Conservation (phyloP, 2,888 invertebrate genomes). For the Esperia sulphurella region DNA sequence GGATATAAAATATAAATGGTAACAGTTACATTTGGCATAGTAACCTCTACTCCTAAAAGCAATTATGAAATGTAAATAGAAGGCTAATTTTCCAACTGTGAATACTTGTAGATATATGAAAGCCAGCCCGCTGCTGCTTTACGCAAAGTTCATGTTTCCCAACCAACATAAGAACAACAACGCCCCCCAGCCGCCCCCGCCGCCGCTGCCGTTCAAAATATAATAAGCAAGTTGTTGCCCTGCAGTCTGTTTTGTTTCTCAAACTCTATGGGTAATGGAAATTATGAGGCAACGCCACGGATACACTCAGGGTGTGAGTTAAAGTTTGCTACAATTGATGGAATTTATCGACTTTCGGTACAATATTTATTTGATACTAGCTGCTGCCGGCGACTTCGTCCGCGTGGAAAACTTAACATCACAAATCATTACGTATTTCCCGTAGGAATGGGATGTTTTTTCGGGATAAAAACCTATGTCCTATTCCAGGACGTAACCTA, state of each 20-base stretch:
- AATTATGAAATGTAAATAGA: slow-evolving; percentile 26
- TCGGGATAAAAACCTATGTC: too few species aligned
- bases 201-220: slow-evolving; percentile 21
- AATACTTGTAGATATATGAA: slow-evolving; percentile 31
- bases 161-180: slow-evolving; percentile 35
- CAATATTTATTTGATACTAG: too few species aligned
- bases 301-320: background rate
- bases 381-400: too few species aligned
- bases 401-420: too few species aligned
- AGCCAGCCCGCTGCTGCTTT: slow-evolving; percentile 6
- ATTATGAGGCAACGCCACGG: slow-evolving; percentile 23
- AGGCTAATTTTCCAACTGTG: slow-evolving; percentile 3
- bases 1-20: too few species aligned
- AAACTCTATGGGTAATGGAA: slow-evolving; percentile 33
- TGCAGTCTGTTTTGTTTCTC: slow-evolving; percentile 36
- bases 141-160: slow-evolving; percentile 31
- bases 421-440: too few species aligned
- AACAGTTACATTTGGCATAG: background rate
- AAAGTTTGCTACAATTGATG: too few species aligned
- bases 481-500: too few species aligned
- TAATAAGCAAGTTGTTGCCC: slow-evolving; percentile 33
- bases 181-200: slow-evolving; percentile 11
- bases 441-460: too few species aligned
- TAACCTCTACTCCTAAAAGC: background rate
- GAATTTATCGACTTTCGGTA: too few species aligned